A percentile compares a stretch with the other conserved stretches of the same genome.
Evolutionary conservation across 2,888 invertebrate genomes (phyloP).

Genomic region (Cotesia congregata): DNA sequence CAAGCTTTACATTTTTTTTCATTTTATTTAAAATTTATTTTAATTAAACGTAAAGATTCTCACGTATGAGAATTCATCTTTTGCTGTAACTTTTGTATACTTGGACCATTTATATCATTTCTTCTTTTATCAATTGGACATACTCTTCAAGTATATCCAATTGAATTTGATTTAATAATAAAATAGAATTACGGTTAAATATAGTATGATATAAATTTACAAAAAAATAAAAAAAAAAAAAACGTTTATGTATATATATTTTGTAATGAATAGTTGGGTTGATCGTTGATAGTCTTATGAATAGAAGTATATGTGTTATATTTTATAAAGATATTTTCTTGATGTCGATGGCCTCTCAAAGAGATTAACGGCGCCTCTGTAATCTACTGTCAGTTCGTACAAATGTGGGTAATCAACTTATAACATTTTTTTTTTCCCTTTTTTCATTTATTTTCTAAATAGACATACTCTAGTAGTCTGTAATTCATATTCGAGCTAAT

Average conservation of each 20-base stretch:
- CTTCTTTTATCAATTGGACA: background rate
- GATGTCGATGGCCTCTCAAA: conserved; percentile 32
- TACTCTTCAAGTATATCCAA: background rate
- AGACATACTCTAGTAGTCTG: too few relatives aligned
- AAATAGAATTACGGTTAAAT: background rate
- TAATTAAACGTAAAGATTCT: background rate
- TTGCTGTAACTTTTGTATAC: background rate
- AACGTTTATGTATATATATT: background rate
- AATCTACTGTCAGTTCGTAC: conserved; percentile 16
- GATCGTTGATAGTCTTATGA: conserved; percentile 11
- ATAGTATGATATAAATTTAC: background rate
- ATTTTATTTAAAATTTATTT: background rate
- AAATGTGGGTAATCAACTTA: conserved; percentile 19
- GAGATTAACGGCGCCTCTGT: conserved; percentile 24
- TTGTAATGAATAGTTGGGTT: background rate
- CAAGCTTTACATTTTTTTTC: background rate
- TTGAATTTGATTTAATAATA: background rate
- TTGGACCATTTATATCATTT: background rate
- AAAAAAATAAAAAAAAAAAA: background rate
- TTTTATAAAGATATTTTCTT: conserved; percentile 20
- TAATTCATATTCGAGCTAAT: background rate
- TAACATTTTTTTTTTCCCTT: background rate
- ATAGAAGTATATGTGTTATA: conserved; percentile 12
- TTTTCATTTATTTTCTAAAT: background rate
- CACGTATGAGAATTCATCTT: background rate